These are phyloP conservation scores for Hyalella azteca DNA, from an alignment of 2,888 invertebrate species.

Conservation along the genomic window DNA sequence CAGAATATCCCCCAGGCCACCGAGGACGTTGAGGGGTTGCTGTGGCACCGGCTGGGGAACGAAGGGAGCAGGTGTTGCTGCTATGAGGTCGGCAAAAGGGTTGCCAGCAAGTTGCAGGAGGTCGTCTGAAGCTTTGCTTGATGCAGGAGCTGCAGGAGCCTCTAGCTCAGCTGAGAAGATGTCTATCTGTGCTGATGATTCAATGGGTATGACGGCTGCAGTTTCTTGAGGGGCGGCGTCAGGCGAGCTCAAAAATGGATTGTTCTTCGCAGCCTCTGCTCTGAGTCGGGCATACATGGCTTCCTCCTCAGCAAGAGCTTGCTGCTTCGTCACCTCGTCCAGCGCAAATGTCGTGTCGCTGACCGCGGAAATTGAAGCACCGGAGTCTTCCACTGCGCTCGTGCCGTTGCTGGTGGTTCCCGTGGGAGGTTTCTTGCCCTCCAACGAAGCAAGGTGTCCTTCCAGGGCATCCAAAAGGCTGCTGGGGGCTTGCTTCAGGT, in stretches of 20 bases:
- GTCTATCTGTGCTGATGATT: slow-evolving; percentile 66
- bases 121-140: slow-evolving; percentile 81
- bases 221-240: slow-evolving; percentile 63
- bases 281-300: slow-evolving; percentile 94
- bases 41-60: slow-evolving; percentile 59
- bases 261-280: slow-evolving; percentile 73
- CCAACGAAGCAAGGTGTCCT: slow-evolving; percentile 89
- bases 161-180: slow-evolving; percentile 62
- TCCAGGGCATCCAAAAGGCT: slow-evolving; percentile 96
- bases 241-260: slow-evolving; percentile 83
- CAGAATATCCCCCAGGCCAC: slow-evolving; percentile 76
- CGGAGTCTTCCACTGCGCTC: neutral
- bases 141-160: slow-evolving; percentile 46
- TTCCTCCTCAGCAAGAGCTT: slow-evolving; percentile 93
- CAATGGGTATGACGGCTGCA: slow-evolving; percentile 68
- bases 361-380: neutral
- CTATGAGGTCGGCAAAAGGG: slow-evolving; percentile 75
- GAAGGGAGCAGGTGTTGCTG: slow-evolving; percentile 59
- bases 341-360: slow-evolving; percentile 62
- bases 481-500: slow-evolving; percentile 82
- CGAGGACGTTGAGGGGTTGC: slow-evolving; percentile 70
- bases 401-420: neutral
- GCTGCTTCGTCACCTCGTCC: slow-evolving; percentile 83
- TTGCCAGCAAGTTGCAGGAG: slow-evolving; percentile 81
- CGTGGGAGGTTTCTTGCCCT: slow-evolving; percentile 81